Evolutionary conservation across 2,113 vertebrate species (phyloP).

Genomic region (Natator depressus): DNA sequence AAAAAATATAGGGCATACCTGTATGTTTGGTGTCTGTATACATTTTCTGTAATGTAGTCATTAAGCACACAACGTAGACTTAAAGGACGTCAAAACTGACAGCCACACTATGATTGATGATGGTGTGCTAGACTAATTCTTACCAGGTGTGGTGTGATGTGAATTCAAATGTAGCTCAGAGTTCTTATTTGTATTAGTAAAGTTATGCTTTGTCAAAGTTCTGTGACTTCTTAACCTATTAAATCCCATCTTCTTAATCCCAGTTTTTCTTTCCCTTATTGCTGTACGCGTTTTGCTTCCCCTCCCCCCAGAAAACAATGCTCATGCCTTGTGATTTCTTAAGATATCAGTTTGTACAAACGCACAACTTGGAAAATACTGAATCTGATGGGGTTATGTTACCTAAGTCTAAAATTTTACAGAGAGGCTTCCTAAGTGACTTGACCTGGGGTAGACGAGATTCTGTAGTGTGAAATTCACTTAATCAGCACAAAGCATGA

Average conservation of each 20-base stretch:
- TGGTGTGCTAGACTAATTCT: slow-evolving; percentile 87
- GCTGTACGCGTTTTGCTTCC: slow-evolving; percentile 53
- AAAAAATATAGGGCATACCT: slow-evolving; percentile 76
- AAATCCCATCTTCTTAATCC: slow-evolving; percentile 73
- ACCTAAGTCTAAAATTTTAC: slow-evolving; percentile 66
- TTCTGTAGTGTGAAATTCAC: slow-evolving; percentile 63
- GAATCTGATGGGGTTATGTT: slow-evolving; percentile 45
- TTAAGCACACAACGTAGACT: slow-evolving; percentile 83
- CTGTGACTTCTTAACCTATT: slow-evolving; percentile 73
- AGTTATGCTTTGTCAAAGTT: slow-evolving; percentile 80
- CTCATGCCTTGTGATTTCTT: not conserved
- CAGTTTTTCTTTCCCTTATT: slow-evolving; percentile 52
- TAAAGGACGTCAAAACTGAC: slow-evolving; percentile 88
- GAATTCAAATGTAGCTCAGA: slow-evolving; percentile 83
- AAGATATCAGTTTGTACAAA: slow-evolving; percentile 40
- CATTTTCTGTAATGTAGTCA: slow-evolving; percentile 88
- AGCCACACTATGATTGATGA: slow-evolving; percentile 86
- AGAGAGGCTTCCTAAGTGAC: slow-evolving; percentile 69
- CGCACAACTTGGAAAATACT: slow-evolving; percentile 32
- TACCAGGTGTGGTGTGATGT: slow-evolving; percentile 88
- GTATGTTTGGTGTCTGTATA: slow-evolving; percentile 85
- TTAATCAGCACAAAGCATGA: slow-evolving; percentile 65
- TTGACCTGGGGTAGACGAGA: slow-evolving; percentile 52
- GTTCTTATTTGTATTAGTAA: slow-evolving; percentile 81
- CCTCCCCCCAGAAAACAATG: slow-evolving; percentile 24